These are phyloP conservation scores for Zenarchopterus dispar DNA, from an alignment of 2,797 vertebrate species.

Conservation along the genomic window DNA sequence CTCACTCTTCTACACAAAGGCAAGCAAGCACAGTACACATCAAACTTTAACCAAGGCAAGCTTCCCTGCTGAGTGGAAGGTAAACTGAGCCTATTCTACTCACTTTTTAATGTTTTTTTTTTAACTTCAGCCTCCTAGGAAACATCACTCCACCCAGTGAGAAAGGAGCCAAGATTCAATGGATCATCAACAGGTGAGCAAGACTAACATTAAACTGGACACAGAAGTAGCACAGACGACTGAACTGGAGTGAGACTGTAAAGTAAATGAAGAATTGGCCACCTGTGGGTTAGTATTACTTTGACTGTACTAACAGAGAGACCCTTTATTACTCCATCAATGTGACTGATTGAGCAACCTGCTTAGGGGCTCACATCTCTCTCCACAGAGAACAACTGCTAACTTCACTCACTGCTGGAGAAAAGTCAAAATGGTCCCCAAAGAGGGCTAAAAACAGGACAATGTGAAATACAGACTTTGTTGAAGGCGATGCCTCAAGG, in stretches of 20 bases:
- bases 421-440: constrained; percentile 18
- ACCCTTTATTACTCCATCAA: constrained; percentile 64
- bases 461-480: constrained; percentile 27
- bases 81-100: constrained; percentile 14
- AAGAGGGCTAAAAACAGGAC: constrained; percentile 30
- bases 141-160: constrained; percentile 1
- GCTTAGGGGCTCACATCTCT: constrained; percentile 27
- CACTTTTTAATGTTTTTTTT: constrained; percentile 11
- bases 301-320: constrained; percentile 38
- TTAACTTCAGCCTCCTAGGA: not conserved
- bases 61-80: constrained; percentile 15
- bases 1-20: not conserved
- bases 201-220: constrained; percentile 35
- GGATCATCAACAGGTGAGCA: constrained; percentile 13
- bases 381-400: constrained; percentile 14
- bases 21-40: not conserved
- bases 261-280: constrained; percentile 41
- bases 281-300: constrained; percentile 50
- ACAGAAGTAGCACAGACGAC: constrained; percentile 30
- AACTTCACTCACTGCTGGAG: not conserved
- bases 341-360: constrained; percentile 56
- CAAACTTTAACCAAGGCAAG: constrained; percentile 21
- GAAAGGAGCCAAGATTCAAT: constrained; percentile 31
- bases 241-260: not conserved
- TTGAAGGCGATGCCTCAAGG: constrained; percentile 10